phyloP scores from a whole-genome alignment of 2,113 vertebrate species.

The Mirounga angustirostris region DNA sequence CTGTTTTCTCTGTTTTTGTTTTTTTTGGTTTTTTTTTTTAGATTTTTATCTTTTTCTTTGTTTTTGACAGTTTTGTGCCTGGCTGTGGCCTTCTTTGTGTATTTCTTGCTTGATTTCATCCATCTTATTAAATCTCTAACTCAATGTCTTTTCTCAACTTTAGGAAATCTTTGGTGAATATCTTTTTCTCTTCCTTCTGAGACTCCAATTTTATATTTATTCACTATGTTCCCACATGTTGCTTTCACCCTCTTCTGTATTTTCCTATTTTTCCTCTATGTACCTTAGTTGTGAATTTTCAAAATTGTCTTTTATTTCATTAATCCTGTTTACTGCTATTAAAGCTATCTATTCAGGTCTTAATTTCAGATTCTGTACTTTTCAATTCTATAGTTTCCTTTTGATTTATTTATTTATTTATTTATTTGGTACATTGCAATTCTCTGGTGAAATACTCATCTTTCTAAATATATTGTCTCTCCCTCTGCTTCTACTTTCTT shows the following conservation, averaged over 20 bases:
- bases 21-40: neutral
- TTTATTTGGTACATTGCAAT: neutral
- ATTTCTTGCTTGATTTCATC: conserved; percentile 33
- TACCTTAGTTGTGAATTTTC: conserved; percentile 15
- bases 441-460: conserved; percentile 33
- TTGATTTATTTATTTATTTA: neutral
- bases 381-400: neutral
- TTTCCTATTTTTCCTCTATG: neutral
- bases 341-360: conserved; percentile 22
- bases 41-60: neutral
- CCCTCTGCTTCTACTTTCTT: conserved; percentile 14
- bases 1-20: neutral
- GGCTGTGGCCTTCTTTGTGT: neutral
- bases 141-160: neutral
- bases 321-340: neutral
- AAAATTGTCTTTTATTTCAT: conserved; percentile 25
- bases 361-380: conserved; percentile 33
- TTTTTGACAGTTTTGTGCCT: neutral
- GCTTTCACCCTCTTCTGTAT: neutral
- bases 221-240: neutral
- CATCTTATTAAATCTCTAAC: neutral
- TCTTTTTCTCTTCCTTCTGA: neutral
- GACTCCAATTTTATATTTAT: neutral
- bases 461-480: neutral
- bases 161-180: neutral